A percentile compares a stretch with the other conserved stretches of the same genome.
Evolutionary conservation across 2,797 vertebrate genomes (phyloP).

Genomic region (Onychomys arenicola): DNA sequence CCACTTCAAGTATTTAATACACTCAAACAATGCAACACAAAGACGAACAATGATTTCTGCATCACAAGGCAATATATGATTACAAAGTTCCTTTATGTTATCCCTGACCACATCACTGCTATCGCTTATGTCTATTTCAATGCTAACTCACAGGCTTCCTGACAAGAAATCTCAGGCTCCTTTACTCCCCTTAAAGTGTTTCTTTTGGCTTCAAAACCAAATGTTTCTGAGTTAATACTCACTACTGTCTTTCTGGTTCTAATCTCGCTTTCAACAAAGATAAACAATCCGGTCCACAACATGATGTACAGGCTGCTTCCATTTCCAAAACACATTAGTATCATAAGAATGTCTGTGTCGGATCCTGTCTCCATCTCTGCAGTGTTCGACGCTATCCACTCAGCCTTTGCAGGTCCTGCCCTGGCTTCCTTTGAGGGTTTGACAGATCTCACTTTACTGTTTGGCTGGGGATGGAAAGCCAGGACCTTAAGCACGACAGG

Average conservation of each 20-base stretch:
- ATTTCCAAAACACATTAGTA: not conserved
- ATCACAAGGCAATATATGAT: not conserved
- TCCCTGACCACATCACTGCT: not conserved
- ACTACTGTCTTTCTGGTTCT: not conserved
- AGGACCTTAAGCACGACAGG: not conserved
- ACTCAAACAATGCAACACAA: not conserved
- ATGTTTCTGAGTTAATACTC: not conserved
- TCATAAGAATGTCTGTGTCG: not conserved
- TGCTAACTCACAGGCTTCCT: not conserved
- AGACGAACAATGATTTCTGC: not conserved
- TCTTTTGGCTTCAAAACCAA: not conserved
- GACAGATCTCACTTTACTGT: not conserved
- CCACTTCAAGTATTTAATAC: slow-evolving; percentile 8
- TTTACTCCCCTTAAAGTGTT: not conserved
- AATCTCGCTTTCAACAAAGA: not conserved
- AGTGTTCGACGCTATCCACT: not conserved
- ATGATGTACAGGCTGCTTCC: not conserved
- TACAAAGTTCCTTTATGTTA: not conserved
- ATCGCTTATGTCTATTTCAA: not conserved
- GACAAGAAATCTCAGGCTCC: not conserved
- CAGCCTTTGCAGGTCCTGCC: not conserved
- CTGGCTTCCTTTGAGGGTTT: not conserved
- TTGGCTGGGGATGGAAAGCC: not conserved
- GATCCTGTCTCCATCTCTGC: not conserved
- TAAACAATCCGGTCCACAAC: not conserved